Evolutionary conservation across 2,113 vertebrate species (phyloP).

Genomic region (Paraplagusia blochii): DNA sequence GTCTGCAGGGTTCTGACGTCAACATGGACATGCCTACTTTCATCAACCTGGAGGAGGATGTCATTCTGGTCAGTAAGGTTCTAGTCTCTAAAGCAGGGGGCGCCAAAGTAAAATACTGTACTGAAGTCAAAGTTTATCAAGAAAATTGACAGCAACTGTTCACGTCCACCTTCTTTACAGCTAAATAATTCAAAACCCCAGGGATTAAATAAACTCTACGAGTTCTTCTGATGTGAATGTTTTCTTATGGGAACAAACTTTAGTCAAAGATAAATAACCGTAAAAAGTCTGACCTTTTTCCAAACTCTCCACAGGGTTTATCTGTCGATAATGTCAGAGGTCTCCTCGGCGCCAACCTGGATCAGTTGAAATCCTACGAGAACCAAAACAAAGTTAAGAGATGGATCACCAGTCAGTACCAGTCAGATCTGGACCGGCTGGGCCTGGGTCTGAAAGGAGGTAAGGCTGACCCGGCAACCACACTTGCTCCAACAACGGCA

Average conservation of each 20-base stretch:
- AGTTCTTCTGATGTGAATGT: no score
- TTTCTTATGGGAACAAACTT: no score
- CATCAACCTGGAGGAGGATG: constrained; percentile 32
- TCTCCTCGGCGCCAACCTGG: constrained; percentile 63
- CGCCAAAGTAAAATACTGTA: no score
- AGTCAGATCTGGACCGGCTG: constrained; percentile 35
- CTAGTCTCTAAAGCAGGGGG: no score
- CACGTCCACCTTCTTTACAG: no score
- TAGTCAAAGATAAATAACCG: no score
- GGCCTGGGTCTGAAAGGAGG: constrained; percentile 46
- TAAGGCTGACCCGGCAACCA: background rate
- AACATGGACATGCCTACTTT: constrained; percentile 68
- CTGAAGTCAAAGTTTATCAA: no score
- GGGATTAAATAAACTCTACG: no score
- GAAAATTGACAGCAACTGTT: no score
- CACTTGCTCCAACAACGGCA: background rate
- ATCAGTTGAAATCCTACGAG: constrained; percentile 55
- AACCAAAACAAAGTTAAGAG: constrained; percentile 29
- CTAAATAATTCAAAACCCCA: no score
- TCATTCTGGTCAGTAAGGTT: constrained; percentile 58
- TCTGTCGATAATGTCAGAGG: constrained; percentile 48
- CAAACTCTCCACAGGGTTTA: constrained; percentile 32
- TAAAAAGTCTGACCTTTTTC: background rate
- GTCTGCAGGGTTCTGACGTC: constrained; percentile 30
- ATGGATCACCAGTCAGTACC: constrained; percentile 47